Base-by-base conservation (phyloP, 2,113 vertebrate genomes). In the Hipposideros armiger region DNA sequence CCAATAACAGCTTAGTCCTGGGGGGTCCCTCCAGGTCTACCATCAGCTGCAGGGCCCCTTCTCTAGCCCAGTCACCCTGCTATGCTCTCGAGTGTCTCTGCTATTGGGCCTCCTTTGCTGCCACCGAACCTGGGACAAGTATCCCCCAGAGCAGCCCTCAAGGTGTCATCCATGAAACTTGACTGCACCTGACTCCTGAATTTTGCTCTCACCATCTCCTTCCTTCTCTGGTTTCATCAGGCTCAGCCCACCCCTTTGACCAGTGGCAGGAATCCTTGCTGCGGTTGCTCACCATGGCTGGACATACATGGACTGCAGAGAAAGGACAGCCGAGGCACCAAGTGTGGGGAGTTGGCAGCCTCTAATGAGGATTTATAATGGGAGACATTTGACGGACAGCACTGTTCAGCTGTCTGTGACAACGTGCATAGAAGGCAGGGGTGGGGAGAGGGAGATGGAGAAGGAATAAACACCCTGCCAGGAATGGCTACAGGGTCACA, bases 221-320 rank as follows among this genome's bases (percentile, higher is more conserved):
- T 52, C 15, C 22, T 86, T 67, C 70, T 93, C 22, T 26, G n/a
- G 16, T 42, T 76, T 77, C 11, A 11, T 54, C 26, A 30, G 60
- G 20, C 36, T 76, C 52, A 66, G 45, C 14, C n/a, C 36, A 22
- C 13, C 2, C 1, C 58, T 83, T 47, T 58, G 67, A 8, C 16
- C 0, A 4, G 42, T 22, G 58, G 45, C 28, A 5, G 54, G 36
- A 67, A 47, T 87, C 17, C 15, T 91, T 62, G 13, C 13, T 24
- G 32, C 32, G 1, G 1, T 60, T 5, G 10, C 11, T 89, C 30
- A 3, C 3, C 19, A 3, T 11, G 24, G 5, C 30, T 62, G 14
- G 22, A 28, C 2, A 0, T 26, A 36, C 7, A 15, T 16, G 4
- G 52, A 56, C n/a, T 64, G 20, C 47, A 91, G 26, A 62, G 47